Evolutionary conservation across 2,113 vertebrate species (phyloP).

Genomic region (Varanus komodoensis): DNA sequence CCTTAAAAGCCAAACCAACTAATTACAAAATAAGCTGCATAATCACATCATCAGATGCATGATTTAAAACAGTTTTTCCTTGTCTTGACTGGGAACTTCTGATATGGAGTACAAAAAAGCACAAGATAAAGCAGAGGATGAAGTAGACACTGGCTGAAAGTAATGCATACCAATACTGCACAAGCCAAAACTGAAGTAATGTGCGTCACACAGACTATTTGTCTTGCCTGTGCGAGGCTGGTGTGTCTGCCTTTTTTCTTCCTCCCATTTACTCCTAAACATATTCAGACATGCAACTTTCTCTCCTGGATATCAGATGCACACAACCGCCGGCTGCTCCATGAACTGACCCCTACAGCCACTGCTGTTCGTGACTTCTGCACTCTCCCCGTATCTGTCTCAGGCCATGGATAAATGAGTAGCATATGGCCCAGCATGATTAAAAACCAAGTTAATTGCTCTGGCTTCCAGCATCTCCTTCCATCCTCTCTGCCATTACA

Average conservation of each 20-base stretch:
- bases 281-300: neutral
- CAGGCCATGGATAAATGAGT: slow-evolving; percentile 13
- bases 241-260: neutral
- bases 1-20: neutral
- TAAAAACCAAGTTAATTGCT: slow-evolving; percentile 39
- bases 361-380: neutral
- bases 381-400: neutral
- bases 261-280: neutral
- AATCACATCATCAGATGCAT: neutral
- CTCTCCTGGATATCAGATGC: neutral
- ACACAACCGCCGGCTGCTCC: neutral
- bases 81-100: neutral
- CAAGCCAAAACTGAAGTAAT: neutral
- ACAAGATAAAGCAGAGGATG: neutral
- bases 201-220: neutral
- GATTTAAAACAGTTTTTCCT: neutral
- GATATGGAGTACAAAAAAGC: neutral
- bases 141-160: neutral
- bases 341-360: neutral
- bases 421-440: slow-evolving; percentile 30
- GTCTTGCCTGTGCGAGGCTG: neutral
- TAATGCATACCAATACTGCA: neutral
- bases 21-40: too few relatives aligned
- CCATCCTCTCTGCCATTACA: neutral
- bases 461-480: neutral